Evolutionary conservation across 2,113 vertebrate genomes (phyloP), one percentile per base, ranked within the genome.

Genomic region (Thryonomys swinderianus): DNA sequence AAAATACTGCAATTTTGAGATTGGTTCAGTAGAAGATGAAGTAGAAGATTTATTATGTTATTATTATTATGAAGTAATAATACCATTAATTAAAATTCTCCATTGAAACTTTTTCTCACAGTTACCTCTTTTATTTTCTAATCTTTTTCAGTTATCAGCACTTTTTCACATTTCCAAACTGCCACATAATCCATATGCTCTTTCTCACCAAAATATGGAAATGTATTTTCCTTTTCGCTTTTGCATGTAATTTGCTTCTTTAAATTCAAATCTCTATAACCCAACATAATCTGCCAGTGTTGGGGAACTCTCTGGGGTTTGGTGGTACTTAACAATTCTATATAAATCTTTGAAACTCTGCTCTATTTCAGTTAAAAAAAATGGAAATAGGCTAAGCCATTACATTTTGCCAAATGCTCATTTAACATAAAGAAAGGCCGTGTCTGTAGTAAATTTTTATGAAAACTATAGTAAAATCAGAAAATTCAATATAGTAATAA

Each of bases 151-250:
- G 85, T 67, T 48, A 95, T 96, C 95, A 66, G 45, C 21, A 91
- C 16, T 80, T 91, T 84, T 86, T 62, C 62, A 88, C 69, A 69
- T 97, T 95, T 97, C 57, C 95, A 61, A 66, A 95, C 86, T 96
- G 62, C 51, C 97, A 80, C 40, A 92, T n/a, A 78, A 97, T 18
- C 92, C 97, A 98, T 96, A 92, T 98, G 94, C 87, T 93, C 95
- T 93, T 91, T 93, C 48, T 40, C 48, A 88, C 18, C 53, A 88
- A 94, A 86, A 88, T 79, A 78, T 37, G 10, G 48, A 97, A 64
- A 6, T 2, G 16, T 94, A 80, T 48, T 94, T 96, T 59, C 2
- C 12, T 87, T 88, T 91, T 90, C 85, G 51, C 59, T 95, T 90
- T 94, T 85, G 53, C 73, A 87, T 89, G 14, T 96, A 23, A 95